Conservation (phyloP, 2,113 vertebrate genomes). For the Tympanuchus pallidicinctus region DNA sequence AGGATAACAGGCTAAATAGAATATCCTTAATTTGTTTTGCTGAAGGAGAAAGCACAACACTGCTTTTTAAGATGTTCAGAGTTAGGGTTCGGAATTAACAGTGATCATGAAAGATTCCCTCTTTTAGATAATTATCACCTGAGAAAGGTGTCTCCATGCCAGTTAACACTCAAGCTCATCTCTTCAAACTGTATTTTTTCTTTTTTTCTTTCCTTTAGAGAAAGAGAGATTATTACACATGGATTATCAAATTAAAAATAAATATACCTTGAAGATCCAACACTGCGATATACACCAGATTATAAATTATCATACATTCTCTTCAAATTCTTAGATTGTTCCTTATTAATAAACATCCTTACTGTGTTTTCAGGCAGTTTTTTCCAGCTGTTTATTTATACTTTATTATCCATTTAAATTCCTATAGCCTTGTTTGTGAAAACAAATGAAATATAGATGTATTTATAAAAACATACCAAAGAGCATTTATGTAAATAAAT, state of each 20-base stretch:
- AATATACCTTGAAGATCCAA: background rate
- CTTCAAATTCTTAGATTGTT: background rate
- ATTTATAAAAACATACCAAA: background rate
- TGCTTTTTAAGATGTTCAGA: background rate
- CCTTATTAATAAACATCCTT: background rate
- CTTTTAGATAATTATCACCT: background rate
- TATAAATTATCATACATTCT: background rate
- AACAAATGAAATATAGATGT: background rate
- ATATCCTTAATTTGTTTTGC: background rate
- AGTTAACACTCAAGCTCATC: background rate
- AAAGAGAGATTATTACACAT: background rate
- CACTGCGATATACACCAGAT: background rate
- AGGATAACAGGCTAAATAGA: background rate
- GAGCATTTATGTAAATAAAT: conserved; percentile 4
- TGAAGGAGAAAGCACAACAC: background rate
- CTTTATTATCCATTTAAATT: background rate
- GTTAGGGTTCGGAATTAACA: background rate
- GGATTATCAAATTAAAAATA: background rate
- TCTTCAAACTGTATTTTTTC: background rate
- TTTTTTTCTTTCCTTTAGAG: background rate
- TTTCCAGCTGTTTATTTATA: background rate
- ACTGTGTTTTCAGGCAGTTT: background rate
- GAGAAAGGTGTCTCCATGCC: background rate
- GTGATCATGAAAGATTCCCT: background rate
- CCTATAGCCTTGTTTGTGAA: background rate